Conservation (phyloP, 2,797 vertebrate genomes). For the Hydrocynus forskahlii region DNA sequence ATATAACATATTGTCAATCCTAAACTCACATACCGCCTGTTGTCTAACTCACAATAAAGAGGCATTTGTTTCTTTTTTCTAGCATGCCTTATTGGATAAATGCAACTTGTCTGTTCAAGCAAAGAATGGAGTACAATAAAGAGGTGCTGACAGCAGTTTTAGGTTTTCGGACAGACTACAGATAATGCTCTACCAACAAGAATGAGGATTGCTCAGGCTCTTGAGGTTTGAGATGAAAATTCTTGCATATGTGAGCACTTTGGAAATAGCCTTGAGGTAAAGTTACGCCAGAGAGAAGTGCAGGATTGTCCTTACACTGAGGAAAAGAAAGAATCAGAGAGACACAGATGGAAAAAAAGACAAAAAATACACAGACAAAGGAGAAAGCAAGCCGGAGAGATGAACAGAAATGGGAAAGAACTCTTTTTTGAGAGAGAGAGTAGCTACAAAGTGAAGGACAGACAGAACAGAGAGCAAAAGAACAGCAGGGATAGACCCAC, state of each 20-base stretch:
- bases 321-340: not conserved
- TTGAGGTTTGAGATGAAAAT: conserved; percentile 7
- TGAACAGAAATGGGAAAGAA: too few relatives aligned
- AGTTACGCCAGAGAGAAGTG: not conserved
- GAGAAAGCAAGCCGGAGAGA: too few relatives aligned
- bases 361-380: not conserved
- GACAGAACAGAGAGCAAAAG: not conserved
- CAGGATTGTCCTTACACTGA: not conserved
- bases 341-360: not conserved
- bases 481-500: not conserved
- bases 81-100: not conserved
- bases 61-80: not conserved
- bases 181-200: not conserved
- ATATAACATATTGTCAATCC: too few relatives aligned
- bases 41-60: not conserved
- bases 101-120: not conserved
- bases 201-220: not conserved
- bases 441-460: not conserved
- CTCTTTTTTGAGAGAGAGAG: too few relatives aligned
- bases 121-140: not conserved
- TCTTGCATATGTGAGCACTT: not conserved
- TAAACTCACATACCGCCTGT: too few relatives aligned
- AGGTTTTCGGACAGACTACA: not conserved
- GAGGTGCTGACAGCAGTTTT: conserved; percentile 1
- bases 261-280: not conserved